Base-by-base conservation (phyloP, 2,888 invertebrate species). In the Beris chalybata region DNA sequence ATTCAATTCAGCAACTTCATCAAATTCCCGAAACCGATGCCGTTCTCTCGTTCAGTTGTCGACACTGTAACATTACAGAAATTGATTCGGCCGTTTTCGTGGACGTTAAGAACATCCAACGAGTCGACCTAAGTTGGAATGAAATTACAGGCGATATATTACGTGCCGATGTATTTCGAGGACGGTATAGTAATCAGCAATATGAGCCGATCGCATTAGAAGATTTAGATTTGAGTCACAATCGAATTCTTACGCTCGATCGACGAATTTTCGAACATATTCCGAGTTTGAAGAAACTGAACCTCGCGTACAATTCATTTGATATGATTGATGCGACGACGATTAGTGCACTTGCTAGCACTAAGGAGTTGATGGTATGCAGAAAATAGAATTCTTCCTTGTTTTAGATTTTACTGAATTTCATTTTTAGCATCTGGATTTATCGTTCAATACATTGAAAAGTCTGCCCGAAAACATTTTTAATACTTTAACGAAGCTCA, bases 81-180 rank as follows among this genome's bases (percentile, higher is more conserved):
- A 70, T 81, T 63, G 77, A 77, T 70, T 73, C 73, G 52, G 77
- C 77, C 9, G 74, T 76, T 1, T 81, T 81, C 59, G 74, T 79
- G 73, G 79, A 81, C 70, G 77, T 76, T 5, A 77, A 78, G 5
- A 78, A 78, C 65, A 76, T 81, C 64, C 68, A 74, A 66, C 72
- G 73, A n/a, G 69, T 81, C 30, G 81, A 80, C 70, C 74, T 81
- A 32, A 77, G 78, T 66, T 79, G 77, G 74, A 81, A 81, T 67
- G 74, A 76, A 22, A 71, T 80, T 1, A 70, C 71, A 4, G 72
- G 85, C n/a, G 86, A 87, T 65, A 84, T 85, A 48, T 75, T 89
- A 47, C 81, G 84, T 56, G 82, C 86, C 22, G 87, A 88, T 72
- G 84, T 88, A 66, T 89, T 89, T 77, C 86, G 86, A 74, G 89